These are phyloP conservation scores for Muraenolepis orangiensis DNA, from an alignment of 2,797 vertebrate genomes.

Conservation along the genomic window DNA sequence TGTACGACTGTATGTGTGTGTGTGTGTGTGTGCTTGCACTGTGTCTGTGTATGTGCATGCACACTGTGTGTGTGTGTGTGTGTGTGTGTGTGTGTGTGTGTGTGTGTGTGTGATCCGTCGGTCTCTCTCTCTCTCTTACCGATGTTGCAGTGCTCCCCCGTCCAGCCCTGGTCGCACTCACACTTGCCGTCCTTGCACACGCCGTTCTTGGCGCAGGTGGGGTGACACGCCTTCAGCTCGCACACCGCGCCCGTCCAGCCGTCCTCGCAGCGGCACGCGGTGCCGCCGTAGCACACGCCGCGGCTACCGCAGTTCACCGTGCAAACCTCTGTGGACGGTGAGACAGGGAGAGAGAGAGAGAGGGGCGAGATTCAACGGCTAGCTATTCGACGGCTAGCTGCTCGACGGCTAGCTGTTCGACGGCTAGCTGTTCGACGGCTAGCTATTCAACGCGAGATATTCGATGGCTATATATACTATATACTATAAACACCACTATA, in stretches of 20 bases:
- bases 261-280: slow-evolving; percentile 91
- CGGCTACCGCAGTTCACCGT: slow-evolving; percentile 85
- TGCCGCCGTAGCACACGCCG: slow-evolving; percentile 87
- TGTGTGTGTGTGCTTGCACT: slow-evolving; percentile 6
- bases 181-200: slow-evolving; percentile 96
- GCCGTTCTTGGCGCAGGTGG: slow-evolving; percentile 90
- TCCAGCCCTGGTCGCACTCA: slow-evolving; percentile 98
- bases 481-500: too few relatives aligned
- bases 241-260: slow-evolving; percentile 90
- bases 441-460: too few relatives aligned
- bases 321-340: slow-evolving; percentile 87
- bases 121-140: slow-evolving; percentile 82
- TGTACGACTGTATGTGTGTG: too few relatives aligned
- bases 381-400: too few relatives aligned
- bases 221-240: slow-evolving; percentile 91
- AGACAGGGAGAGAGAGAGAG: too few relatives aligned
- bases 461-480: too few relatives aligned
- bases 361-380: neutral
- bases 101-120: too few relatives aligned
- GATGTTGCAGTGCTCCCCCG: slow-evolving; percentile 95
- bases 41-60: slow-evolving; percentile 8
- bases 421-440: too few relatives aligned
- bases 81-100: neutral
- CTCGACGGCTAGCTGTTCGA: too few relatives aligned
- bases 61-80: slow-evolving; percentile 13